Base-by-base conservation (phyloP, 2,888 invertebrate species). In the Eretmocerus hayati region DNA sequence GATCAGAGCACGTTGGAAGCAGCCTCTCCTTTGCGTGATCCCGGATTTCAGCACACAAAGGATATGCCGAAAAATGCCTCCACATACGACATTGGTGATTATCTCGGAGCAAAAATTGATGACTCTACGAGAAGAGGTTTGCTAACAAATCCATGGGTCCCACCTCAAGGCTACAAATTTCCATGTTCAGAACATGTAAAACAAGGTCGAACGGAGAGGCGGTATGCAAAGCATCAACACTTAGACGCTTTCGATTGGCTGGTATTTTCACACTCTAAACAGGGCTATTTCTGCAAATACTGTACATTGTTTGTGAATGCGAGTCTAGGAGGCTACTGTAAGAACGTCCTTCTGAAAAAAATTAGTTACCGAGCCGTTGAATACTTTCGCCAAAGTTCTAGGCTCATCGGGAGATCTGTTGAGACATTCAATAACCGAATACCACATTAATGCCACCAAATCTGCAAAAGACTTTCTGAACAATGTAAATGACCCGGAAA, bases 251-350 rank as follows among this genome's bases (percentile, higher is more conserved):
- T 13, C 19, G 19, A 8, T 42, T 42, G 42, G 33, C 20, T 42
- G 11, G 42, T 15, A 30, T 42, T 31, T 32, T 42, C 42, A n/a
- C 13, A 42, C 13, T 18, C 15, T 5, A 42, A 42, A 33, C 9
- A 42, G 9, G 42, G 21, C 13, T 42, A 30, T 31, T 42, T 42
- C 19, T 42, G 42, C 20, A 42, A 42, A 30, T 42, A 13, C 20
- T 42, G 42, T 30, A 15, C 42, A 18, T 30, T 42, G 26, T 42
- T 42, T 42, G 31, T 42, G 13, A 1, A 16, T 19, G 18, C 16
- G 19, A 22, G 5, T 35, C 16, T 16, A 23, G 36, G 8, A 9
- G 44, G 36, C 13, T 36, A 23, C 23, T 19, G 22, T 6, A 44
- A 36, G 22, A 44, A 44, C 26, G 36, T 44, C 9, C 15, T 23